These are phyloP conservation scores for Rhizomys pruinosus DNA, from an alignment of 2,113 vertebrate species.

Conservation along the genomic window DNA sequence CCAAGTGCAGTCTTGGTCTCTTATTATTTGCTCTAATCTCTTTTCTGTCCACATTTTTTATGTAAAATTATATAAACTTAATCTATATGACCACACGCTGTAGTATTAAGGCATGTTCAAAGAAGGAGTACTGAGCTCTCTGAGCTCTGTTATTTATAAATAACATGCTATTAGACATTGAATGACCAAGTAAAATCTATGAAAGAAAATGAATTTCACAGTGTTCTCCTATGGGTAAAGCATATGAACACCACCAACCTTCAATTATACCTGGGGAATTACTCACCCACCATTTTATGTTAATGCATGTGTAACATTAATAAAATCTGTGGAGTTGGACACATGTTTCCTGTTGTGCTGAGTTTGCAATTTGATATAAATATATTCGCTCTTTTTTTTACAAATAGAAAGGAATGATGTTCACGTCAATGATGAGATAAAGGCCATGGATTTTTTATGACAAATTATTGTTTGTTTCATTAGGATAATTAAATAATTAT, in stretches of 20 bases:
- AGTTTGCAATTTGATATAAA: not conserved
- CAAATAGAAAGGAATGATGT: not conserved
- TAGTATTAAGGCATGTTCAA: not conserved
- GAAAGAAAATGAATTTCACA: not conserved
- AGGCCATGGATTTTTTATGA: not conserved
- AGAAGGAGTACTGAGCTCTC: not conserved
- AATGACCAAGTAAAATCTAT: not conserved
- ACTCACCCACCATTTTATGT: not conserved
- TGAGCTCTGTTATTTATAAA: not conserved
- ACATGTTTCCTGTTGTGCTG: not conserved
- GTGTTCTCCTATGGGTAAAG: not conserved
- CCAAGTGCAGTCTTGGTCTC: not conserved
- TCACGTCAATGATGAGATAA: not conserved
- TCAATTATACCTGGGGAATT: not conserved
- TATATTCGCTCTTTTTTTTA: too few relatives aligned
- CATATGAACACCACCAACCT: not conserved
- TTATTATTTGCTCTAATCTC: too few relatives aligned
- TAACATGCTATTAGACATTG: not conserved
- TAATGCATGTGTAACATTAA: not conserved
- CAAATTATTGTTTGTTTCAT: not conserved
- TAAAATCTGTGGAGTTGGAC: not conserved
- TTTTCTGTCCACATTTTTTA: not conserved
- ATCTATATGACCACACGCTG: not conserved
- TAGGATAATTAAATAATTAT: not conserved
- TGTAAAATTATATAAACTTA: not conserved